phyloP scores from a whole-genome alignment of 2,888 invertebrate species.

The Reticulitermes lucifugus region DNA sequence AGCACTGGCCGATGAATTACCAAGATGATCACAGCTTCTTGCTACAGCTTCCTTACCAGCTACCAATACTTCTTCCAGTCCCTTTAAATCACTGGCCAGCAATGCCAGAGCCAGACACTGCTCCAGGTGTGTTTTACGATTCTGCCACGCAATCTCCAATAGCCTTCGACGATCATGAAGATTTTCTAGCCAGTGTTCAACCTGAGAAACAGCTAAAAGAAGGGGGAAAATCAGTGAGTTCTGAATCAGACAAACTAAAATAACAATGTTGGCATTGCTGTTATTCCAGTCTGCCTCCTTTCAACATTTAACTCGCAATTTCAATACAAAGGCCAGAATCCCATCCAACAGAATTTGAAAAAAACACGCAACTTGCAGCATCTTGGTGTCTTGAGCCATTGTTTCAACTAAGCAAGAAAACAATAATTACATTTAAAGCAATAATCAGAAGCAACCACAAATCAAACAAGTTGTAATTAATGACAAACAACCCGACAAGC shows the following conservation, averaged over 20 bases:
- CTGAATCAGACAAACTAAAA: too few species aligned
- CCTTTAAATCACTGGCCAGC: conserved; percentile 77
- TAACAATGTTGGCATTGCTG: not conserved
- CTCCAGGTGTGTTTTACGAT: conserved; percentile 79
- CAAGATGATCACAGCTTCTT: conserved; percentile 71
- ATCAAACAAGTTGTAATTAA: too few species aligned
- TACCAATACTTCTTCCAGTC: conserved; percentile 71
- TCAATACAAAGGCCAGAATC: too few species aligned
- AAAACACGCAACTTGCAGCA: too few species aligned
- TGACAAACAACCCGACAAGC: too few species aligned
- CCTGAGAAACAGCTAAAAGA: conserved; percentile 73
- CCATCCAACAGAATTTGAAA: too few species aligned
- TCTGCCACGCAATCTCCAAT: conserved; percentile 76
- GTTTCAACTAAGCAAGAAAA: too few species aligned
- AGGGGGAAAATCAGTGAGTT: not conserved
- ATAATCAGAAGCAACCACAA: too few species aligned
- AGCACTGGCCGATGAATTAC: conserved; percentile 79
- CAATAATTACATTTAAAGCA: too few species aligned
- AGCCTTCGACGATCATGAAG: conserved; percentile 80
- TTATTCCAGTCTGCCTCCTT: not conserved
- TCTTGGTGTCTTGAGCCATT: too few species aligned
- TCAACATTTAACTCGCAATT: too few species aligned
- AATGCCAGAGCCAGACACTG: conserved; percentile 81
- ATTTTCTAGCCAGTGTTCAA: conserved; percentile 80
- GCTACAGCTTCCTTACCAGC: conserved; percentile 68